A percentile compares a stretch with the other conserved stretches of the same genome.
phyloP scores from a whole-genome alignment of 2,113 vertebrate genomes.

The Turdus rufiventris region DNA sequence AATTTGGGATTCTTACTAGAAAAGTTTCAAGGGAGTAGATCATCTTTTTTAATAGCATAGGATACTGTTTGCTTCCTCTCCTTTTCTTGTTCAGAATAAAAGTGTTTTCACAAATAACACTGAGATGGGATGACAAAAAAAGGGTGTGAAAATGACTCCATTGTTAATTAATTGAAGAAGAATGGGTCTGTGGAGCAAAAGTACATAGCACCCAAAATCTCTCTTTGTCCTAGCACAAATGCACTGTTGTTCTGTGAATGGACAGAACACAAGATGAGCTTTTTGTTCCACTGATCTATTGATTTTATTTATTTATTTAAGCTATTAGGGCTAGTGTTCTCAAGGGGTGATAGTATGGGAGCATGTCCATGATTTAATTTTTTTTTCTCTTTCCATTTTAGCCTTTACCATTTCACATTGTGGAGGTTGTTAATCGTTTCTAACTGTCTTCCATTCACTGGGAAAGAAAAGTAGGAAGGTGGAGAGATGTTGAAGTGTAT shows the following conservation, averaged over 20 bases:
- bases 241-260: neutral
- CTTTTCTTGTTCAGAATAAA: neutral
- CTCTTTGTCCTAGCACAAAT: neutral
- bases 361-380: neutral
- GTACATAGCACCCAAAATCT: neutral
- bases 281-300: neutral
- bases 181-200: neutral
- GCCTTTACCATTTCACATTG: neutral
- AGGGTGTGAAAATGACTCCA: neutral
- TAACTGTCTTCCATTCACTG: neutral
- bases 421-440: neutral
- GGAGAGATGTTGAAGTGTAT: neutral
- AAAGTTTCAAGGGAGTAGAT: neutral
- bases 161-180: slow-evolving; percentile 30
- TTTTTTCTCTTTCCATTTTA: neutral
- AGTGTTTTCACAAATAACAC: neutral
- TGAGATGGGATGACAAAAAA: neutral
- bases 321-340: neutral
- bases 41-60: neutral
- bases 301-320: slow-evolving; percentile 3
- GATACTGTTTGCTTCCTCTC: neutral
- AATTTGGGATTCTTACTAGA: neutral
- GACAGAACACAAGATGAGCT: neutral
- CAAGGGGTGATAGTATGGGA: neutral
- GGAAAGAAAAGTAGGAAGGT: neutral